Conservation (phyloP, 2,113 vertebrate genomes). For the Passerina amoena region DNA sequence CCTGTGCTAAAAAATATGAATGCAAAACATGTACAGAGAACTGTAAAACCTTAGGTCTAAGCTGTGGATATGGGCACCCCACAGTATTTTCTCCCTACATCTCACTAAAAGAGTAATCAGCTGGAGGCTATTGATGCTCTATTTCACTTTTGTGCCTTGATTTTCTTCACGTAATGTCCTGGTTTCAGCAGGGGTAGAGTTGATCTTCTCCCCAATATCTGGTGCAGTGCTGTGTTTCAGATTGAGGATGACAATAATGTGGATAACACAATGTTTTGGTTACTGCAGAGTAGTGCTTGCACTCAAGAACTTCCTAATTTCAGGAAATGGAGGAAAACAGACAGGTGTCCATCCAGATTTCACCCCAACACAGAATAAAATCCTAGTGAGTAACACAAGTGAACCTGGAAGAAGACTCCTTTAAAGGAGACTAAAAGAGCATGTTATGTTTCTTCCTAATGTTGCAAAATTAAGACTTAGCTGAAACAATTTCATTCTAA, state of each 20-base stretch:
- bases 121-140: neutral
- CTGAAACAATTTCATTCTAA: neutral
- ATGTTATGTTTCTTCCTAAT: neutral
- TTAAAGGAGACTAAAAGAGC: neutral
- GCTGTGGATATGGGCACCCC: neutral
- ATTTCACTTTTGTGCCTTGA: neutral
- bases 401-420: neutral
- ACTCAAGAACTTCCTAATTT: neutral
- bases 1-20: neutral
- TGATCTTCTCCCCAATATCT: neutral
- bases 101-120: neutral
- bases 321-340: neutral
- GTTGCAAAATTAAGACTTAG: neutral
- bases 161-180: neutral
- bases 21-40: neutral
- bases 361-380: neutral
- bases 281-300: neutral
- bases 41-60: neutral
- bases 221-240: neutral
- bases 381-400: neutral
- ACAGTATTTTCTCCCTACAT: neutral
- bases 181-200: neutral
- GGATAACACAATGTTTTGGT: neutral
- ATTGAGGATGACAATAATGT: neutral
- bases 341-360: neutral